phyloP scores from a whole-genome alignment of 2,113 vertebrate species.

The Eclectus roratus region DNA sequence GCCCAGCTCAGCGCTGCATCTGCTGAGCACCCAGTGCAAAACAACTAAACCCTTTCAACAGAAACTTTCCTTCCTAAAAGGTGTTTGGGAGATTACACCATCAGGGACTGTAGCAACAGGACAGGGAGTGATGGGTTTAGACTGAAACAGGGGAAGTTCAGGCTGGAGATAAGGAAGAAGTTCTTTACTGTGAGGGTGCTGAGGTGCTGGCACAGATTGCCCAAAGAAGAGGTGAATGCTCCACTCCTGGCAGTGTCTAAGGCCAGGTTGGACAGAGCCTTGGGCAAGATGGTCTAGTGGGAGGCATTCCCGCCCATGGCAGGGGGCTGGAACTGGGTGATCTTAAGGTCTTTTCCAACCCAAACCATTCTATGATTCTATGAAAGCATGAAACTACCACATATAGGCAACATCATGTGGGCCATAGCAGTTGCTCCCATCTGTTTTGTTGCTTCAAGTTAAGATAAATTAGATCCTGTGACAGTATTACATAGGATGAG shows the following conservation, averaged over 20 bases:
- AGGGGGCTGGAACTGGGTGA: not conserved
- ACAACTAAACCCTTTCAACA: not conserved
- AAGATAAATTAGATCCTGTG: not conserved
- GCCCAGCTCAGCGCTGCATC: rapidly evolving
- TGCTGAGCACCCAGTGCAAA: not conserved
- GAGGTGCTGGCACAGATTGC: not conserved
- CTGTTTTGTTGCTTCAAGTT: not conserved
- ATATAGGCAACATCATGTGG: not conserved
- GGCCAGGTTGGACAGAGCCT: not conserved
- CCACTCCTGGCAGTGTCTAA: not conserved
- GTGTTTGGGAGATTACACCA: not conserved
- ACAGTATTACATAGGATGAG: not conserved
- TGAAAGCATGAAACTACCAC: not conserved
- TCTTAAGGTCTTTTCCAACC: not conserved
- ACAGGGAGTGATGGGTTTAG: not conserved
- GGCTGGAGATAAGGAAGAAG: not conserved
- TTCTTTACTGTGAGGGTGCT: not conserved
- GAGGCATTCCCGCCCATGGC: not conserved
- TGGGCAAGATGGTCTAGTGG: not conserved
- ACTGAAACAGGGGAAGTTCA: not conserved
- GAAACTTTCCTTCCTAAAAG: not conserved
- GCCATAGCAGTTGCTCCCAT: not conserved
- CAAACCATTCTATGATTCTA: not conserved
- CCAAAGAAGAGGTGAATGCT: not conserved
- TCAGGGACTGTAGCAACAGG: not conserved